Conservation (phyloP, 2,113 vertebrate species). For the Pollimyrus isidori region DNA sequence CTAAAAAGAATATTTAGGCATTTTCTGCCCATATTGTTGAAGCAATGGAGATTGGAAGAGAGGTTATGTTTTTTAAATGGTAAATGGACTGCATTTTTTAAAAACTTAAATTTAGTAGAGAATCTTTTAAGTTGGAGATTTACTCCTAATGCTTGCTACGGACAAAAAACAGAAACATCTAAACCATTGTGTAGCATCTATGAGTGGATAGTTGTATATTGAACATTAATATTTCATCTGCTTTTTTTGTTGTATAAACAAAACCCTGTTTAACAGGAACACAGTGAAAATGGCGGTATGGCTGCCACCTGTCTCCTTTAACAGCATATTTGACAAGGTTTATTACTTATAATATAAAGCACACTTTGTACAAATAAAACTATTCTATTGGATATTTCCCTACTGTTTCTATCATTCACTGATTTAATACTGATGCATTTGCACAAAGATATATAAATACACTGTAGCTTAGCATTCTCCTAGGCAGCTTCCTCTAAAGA, state of each 20-base stretch:
- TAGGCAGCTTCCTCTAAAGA: background rate
- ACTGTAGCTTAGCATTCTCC: background rate
- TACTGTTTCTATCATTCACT: background rate
- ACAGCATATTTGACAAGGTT: background rate
- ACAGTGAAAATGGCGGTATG: background rate
- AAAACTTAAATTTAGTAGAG: background rate
- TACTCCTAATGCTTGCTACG: background rate
- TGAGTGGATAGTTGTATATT: background rate
- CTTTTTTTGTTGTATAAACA: background rate
- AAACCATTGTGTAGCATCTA: background rate
- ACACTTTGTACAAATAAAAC: background rate
- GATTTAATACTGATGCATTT: background rate
- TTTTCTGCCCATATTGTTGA: background rate
- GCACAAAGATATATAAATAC: background rate
- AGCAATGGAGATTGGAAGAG: background rate
- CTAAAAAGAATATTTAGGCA: background rate
- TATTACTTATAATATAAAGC: background rate
- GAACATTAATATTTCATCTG: background rate
- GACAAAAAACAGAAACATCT: background rate
- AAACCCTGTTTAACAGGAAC: background rate
- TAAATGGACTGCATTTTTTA: too few relatives aligned
- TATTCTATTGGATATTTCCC: background rate
- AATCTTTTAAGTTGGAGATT: background rate
- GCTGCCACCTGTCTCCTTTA: background rate
- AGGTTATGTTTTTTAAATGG: background rate